Evolutionary conservation across 2,113 vertebrate species (phyloP).

Genomic region (Onychorhynchus coronatus): DNA sequence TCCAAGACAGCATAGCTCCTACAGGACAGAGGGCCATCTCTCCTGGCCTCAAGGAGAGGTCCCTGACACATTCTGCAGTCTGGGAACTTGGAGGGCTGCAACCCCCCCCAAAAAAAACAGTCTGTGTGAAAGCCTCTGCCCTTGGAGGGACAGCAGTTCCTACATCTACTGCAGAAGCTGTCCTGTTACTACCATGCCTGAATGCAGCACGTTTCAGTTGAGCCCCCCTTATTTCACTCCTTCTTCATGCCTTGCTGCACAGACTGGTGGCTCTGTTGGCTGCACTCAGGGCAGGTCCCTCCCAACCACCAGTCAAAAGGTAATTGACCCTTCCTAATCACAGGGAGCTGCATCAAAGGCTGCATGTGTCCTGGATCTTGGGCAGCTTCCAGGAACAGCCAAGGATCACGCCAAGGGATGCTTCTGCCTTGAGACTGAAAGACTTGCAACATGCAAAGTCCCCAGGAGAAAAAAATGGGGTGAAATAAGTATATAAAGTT

Average conservation of each 20-base stretch:
- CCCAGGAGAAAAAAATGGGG: background rate
- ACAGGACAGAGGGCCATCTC: background rate
- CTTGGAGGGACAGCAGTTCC: background rate
- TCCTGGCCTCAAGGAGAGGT: background rate
- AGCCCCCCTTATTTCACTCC: background rate
- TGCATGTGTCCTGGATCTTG: background rate
- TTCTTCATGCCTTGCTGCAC: background rate
- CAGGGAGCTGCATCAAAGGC: background rate
- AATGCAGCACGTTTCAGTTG: background rate
- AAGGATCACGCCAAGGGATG: background rate
- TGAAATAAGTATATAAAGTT: background rate
- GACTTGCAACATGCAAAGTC: background rate
- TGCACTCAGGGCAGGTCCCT: background rate
- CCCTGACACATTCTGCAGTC: background rate
- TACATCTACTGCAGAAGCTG: background rate
- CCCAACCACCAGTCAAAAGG: background rate
- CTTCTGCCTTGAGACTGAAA: background rate
- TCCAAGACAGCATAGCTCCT: background rate
- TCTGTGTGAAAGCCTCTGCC: background rate
- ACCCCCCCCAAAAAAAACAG: accelerated
- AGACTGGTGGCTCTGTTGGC: background rate
- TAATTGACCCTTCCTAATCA: background rate
- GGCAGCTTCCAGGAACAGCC: background rate
- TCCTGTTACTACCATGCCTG: background rate
- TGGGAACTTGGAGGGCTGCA: background rate